Conservation (phyloP, 2,797 vertebrate species). For the Muraenolepis orangiensis region DNA sequence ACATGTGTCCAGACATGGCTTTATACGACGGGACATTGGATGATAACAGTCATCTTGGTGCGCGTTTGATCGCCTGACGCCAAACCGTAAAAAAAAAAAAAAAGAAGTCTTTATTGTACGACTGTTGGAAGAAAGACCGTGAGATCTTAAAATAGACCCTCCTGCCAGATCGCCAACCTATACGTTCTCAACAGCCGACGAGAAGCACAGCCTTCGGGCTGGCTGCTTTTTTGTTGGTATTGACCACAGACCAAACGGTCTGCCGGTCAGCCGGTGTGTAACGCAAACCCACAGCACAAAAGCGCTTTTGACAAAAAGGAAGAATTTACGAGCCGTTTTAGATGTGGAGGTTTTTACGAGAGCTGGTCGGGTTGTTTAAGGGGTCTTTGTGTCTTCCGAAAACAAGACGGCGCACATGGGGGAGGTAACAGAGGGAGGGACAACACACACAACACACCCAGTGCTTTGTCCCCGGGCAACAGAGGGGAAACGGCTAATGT, state of each 20-base stretch:
- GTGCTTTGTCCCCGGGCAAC: slow-evolving; percentile 43
- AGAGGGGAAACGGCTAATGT: slow-evolving; percentile 4
- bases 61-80: not conserved
- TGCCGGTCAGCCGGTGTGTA: not conserved
- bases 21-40: not conserved
- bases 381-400: not conserved
- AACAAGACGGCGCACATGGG: not conserved
- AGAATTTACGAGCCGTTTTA: not conserved
- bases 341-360: not conserved
- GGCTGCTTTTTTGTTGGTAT: not conserved
- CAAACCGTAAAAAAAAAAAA: not conserved
- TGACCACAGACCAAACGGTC: not conserved
- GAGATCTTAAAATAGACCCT: not conserved
- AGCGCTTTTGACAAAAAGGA: not conserved
- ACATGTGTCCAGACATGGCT: not conserved
- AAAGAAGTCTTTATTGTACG: not conserved
- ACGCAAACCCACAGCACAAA: not conserved
- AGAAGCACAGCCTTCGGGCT: not conserved
- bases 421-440: not conserved
- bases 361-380: not conserved
- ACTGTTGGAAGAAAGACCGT: not conserved
- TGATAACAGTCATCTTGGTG: not conserved
- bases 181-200: not conserved
- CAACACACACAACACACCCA: slow-evolving; percentile 31
- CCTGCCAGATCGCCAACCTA: not conserved